Base-by-base conservation (phyloP, 1,140 invertebrate genomes). In the Sogatella furcifera region DNA sequence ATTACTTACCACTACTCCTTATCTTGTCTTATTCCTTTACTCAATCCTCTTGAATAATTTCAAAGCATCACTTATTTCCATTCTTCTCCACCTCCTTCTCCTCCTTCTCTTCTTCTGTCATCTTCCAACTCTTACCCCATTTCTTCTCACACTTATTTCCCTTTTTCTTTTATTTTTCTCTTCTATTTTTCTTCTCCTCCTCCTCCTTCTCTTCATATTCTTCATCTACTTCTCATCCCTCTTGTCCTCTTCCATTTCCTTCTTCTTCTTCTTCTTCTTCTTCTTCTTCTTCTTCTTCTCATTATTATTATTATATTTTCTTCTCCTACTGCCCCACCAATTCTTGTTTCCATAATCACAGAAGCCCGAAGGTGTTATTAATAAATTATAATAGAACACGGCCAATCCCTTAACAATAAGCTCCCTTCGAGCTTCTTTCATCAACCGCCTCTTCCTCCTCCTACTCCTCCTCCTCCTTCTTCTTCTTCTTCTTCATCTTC, bases 271-370 rank as follows among this genome's bases (percentile, higher is more conserved):
- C 52, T 64, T 63, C 57, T 65, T 38, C 49, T 28, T 28, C 24
- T 28, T 6, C 24, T 28, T 6, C 24, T 6, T 6, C 24, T 28
- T 6, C 6, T 28, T 6, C 24, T 28, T 28, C 24, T 6, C 24
- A 28, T 2, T 28, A 2, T 6, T 28, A 2, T 6, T 38, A 34
- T 42, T 54, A 15, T 34, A 38, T 21, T 17, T 28, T n/a, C 19
- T n/a, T 38, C 31, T 62, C 42, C 34, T 57, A 24, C 42, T 28
- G 55, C 61, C 61, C 59, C 54, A 56, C 57, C 57, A 54, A 62
- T 56, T 54, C 59, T 61, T 46, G 44, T 55, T 22, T 31, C 15
- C 5, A n/a, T 34, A 52, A 24, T 44, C 24, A 9, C 55, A 34
- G 57, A 43, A 63, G 54, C 42, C 55, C 58, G 55, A 57, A 60